These are phyloP conservation scores for Mohoua ochrocephala DNA, from an alignment of 2,113 vertebrate species.

Conservation along the genomic window DNA sequence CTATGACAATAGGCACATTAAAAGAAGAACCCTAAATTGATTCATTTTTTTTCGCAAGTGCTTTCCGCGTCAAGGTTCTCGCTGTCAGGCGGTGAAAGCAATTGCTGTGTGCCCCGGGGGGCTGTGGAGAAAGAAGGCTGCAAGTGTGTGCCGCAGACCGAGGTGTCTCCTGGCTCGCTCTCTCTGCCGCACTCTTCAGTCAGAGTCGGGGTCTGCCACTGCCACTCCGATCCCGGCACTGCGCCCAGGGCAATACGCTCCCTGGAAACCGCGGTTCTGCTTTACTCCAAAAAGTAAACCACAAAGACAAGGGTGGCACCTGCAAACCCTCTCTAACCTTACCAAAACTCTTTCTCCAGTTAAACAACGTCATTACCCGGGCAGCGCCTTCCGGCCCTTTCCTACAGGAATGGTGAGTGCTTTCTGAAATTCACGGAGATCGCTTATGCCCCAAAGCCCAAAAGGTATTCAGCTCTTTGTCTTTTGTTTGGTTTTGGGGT, in stretches of 20 bases:
- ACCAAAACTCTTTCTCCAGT: neutral
- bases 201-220: neutral
- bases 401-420: fast-evolving
- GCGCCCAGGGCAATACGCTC: fast-evolving
- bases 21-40: neutral
- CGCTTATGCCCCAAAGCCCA: neutral
- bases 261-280: fast-evolving
- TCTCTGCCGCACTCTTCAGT: fast-evolving
- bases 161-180: neutral
- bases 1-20: neutral
- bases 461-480: neutral
- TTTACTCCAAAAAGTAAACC: neutral
- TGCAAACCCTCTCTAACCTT: neutral
- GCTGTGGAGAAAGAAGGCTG: neutral
- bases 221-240: fast-evolving
- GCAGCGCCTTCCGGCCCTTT: neutral
- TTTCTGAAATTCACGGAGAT: neutral
- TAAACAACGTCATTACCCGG: fast-evolving
- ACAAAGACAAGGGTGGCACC: neutral
- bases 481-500: neutral
- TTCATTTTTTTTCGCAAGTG: fast-evolving
- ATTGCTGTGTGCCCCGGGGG: no score
- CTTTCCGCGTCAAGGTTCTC: neutral
- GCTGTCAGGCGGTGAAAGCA: fast-evolving
- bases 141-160: fast-evolving